Evolutionary conservation across 2,797 vertebrate species (phyloP).

Genomic region (Anguilla obscura): DNA sequence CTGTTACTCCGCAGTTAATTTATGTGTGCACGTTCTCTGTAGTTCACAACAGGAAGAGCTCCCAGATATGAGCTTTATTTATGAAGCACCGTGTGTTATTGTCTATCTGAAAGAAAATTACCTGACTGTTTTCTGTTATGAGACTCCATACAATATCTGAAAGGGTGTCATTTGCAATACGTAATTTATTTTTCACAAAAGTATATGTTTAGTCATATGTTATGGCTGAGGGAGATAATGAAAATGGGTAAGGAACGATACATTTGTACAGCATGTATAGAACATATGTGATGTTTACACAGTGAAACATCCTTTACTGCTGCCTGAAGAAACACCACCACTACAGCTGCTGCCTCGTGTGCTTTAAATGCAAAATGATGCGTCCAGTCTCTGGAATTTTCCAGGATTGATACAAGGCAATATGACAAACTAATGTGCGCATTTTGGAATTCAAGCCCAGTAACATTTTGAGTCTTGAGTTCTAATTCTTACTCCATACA

Average conservation of each 20-base stretch:
- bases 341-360: background rate
- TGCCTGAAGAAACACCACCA: background rate
- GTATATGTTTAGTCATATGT: background rate
- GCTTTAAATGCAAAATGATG: background rate
- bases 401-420: background rate
- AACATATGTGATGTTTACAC: background rate
- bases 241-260: background rate
- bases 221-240: background rate
- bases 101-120: background rate
- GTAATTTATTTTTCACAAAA: background rate
- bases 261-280: background rate
- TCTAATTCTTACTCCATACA: background rate
- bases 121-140: background rate
- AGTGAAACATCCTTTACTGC: background rate
- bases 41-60: background rate
- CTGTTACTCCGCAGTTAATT: background rate
- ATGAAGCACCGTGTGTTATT: background rate
- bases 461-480: background rate
- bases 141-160: background rate
- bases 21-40: background rate
- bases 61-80: background rate
- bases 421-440: background rate
- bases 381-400: background rate
- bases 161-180: background rate
- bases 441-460: background rate